These are phyloP conservation scores for Sula dactylatra DNA, from an alignment of 2,113 vertebrate species.

Conservation along the genomic window DNA sequence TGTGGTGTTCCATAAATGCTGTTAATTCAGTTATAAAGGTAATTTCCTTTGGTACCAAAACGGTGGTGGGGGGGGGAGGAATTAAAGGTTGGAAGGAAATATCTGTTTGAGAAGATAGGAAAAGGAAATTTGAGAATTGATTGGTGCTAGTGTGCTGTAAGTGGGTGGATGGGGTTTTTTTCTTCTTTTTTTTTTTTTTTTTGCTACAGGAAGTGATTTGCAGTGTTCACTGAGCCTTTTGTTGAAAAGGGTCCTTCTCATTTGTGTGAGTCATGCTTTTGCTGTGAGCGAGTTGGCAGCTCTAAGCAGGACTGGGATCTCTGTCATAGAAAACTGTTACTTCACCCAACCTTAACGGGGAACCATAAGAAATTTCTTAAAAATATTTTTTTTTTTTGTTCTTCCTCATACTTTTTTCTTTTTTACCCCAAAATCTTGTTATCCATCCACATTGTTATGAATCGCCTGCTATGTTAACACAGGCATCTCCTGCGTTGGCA, in stretches of 20 bases:
- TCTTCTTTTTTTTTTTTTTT: constrained; percentile 65
- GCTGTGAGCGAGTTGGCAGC: constrained; percentile 92
- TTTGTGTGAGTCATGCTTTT: constrained; percentile 98
- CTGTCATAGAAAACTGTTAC: constrained; percentile 78
- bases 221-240: constrained; percentile 98
- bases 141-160: constrained; percentile 92
- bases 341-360: constrained; percentile 73
- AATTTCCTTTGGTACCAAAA: constrained; percentile 53
- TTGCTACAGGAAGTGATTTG: constrained; percentile 98
- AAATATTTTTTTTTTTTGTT: neutral
- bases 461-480: constrained; percentile 87
- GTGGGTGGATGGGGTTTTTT: constrained; percentile 81
- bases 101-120: constrained; percentile 76
- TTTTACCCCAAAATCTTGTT: constrained; percentile 6
- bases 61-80: constrained; percentile 35
- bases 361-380: constrained; percentile 49
- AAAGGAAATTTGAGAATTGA: constrained; percentile 90
- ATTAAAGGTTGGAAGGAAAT: constrained; percentile 74
- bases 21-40: constrained; percentile 50
- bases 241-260: constrained; percentile 98
- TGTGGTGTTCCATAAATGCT: constrained; percentile 26
- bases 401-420: neutral
- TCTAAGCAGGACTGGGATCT: constrained; percentile 80
- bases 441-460: constrained; percentile 67
- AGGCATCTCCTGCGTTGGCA: constrained; percentile 81